phyloP scores from a whole-genome alignment of 2,113 vertebrate species.

The Hippocampus zosterae region DNA sequence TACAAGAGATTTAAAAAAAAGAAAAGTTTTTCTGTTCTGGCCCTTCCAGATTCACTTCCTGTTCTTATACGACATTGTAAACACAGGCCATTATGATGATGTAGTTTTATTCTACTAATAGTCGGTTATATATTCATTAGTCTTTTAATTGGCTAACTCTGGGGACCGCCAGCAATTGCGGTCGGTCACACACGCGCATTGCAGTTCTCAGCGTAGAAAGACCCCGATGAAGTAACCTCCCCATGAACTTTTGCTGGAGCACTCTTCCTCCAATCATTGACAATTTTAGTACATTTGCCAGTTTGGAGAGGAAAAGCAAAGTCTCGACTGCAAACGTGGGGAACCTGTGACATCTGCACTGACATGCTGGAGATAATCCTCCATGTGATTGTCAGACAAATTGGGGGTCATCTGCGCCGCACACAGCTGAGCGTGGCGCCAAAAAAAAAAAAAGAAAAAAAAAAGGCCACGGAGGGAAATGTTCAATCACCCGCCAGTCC shows the following conservation, averaged over 20 bases:
- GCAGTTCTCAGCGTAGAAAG: slow-evolving; percentile 32
- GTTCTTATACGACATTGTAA: not conserved
- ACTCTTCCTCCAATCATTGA: slow-evolving; percentile 38
- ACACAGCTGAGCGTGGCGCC: slow-evolving; percentile 71
- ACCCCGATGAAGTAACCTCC: slow-evolving; percentile 47
- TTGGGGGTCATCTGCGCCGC: slow-evolving; percentile 83
- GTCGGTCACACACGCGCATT: slow-evolving; percentile 47
- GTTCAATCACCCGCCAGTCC: slow-evolving; percentile 70
- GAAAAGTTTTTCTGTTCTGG: not conserved
- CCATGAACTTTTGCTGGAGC: slow-evolving; percentile 56
- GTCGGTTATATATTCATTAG: slow-evolving; percentile 75
- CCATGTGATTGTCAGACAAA: slow-evolving; percentile 85
- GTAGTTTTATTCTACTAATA: slow-evolving; percentile 71
- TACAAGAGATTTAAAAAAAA: not conserved
- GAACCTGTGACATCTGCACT: slow-evolving; percentile 87
- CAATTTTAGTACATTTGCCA: slow-evolving; percentile 70
- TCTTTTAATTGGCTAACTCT: slow-evolving; percentile 72
- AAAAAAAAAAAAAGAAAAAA: not conserved
- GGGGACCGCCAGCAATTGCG: slow-evolving; percentile 61
- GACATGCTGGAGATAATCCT: slow-evolving; percentile 76
- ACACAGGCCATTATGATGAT: slow-evolving; percentile 62
- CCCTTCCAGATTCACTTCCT: not conserved
- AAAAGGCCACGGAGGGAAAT: slow-evolving; percentile 76
- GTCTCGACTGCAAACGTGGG: slow-evolving; percentile 49
- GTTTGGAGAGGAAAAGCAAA: slow-evolving; percentile 59